These are phyloP conservation scores for Endomychus coccineus DNA, from an alignment of 2,888 invertebrate genomes.

Conservation along the genomic window DNA sequence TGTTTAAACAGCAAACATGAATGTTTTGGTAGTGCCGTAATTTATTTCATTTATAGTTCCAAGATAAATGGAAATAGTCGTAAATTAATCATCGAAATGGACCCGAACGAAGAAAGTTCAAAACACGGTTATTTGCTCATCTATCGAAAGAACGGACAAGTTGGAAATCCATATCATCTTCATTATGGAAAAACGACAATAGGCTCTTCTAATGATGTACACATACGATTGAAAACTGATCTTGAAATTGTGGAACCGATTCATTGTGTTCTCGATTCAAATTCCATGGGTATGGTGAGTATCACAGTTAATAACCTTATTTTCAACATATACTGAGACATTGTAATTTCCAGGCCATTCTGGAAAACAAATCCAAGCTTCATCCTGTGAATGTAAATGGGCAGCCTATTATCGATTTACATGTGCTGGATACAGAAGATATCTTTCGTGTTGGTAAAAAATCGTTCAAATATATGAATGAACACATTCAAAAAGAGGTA, in stretches of 20 bases:
- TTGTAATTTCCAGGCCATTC: constrained; percentile 6
- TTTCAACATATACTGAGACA: not conserved
- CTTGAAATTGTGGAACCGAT: too few relatives aligned
- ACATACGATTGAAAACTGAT: constrained; percentile 9
- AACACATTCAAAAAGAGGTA: too few relatives aligned
- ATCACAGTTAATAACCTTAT: not conserved
- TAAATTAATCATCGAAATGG: too few relatives aligned
- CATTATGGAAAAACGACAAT: constrained; percentile 10
- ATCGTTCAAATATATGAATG: constrained; percentile 9
- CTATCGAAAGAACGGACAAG: constrained; percentile 8
- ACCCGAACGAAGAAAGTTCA: too few relatives aligned
- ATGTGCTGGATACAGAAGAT: constrained; percentile 4
- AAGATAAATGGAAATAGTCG: too few relatives aligned
- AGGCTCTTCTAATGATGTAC: constrained; percentile 3
- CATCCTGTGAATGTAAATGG: constrained; percentile 4
- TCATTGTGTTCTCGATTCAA: constrained; percentile 8
- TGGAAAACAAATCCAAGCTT: constrained; percentile 5
- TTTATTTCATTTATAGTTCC: too few relatives aligned
- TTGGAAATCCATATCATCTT: constrained; percentile 6
- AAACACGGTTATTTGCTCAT: constrained; percentile 7
- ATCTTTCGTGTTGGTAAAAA: constrained; percentile 7
- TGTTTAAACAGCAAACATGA: too few relatives aligned
- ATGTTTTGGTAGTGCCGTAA: too few relatives aligned
- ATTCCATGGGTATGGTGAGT: constrained; percentile 9
- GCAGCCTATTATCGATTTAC: not conserved